Evolutionary conservation across 2,113 vertebrate genomes (phyloP).

Genomic region (Hippocampus abdominalis): DNA sequence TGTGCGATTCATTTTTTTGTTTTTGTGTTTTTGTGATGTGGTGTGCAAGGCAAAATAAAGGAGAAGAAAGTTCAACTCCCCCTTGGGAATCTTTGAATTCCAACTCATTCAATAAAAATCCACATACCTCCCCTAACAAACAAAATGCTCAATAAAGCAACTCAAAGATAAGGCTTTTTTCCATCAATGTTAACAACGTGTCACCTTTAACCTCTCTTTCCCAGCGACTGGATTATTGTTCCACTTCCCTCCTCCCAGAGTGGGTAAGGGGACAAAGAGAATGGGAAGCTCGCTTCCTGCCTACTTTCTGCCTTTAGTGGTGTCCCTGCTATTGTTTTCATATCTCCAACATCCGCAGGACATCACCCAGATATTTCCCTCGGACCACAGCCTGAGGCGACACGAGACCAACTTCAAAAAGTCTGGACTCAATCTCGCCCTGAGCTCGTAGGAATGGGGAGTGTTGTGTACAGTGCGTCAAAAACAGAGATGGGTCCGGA

Average conservation of each 20-base stretch:
- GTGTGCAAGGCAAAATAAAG: not conserved
- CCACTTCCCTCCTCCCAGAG: not conserved
- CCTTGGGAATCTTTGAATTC: not conserved
- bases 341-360: conserved; percentile 20
- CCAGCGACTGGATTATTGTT: not conserved
- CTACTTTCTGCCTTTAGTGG: conserved; percentile 24
- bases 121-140: not conserved
- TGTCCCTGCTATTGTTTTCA: conserved; percentile 50
- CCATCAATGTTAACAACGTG: not conserved
- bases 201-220: conserved; percentile 26
- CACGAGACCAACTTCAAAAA: conserved; percentile 1
- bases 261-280: not conserved
- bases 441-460: conserved; percentile 50
- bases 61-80: too few species aligned
- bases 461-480: not conserved
- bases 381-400: conserved; percentile 5
- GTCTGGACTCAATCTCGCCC: conserved; percentile 25
- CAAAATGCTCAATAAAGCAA: not conserved
- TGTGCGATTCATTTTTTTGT: too few species aligned
- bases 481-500: conserved; percentile 4
- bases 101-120: not conserved
- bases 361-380: conserved; percentile 16
- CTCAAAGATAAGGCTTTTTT: not conserved
- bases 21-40: not conserved
- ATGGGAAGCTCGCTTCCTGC: conserved; percentile 33